These are phyloP conservation scores for Aplochiton taeniatus DNA, from an alignment of 2,797 vertebrate species.

Conservation along the genomic window DNA sequence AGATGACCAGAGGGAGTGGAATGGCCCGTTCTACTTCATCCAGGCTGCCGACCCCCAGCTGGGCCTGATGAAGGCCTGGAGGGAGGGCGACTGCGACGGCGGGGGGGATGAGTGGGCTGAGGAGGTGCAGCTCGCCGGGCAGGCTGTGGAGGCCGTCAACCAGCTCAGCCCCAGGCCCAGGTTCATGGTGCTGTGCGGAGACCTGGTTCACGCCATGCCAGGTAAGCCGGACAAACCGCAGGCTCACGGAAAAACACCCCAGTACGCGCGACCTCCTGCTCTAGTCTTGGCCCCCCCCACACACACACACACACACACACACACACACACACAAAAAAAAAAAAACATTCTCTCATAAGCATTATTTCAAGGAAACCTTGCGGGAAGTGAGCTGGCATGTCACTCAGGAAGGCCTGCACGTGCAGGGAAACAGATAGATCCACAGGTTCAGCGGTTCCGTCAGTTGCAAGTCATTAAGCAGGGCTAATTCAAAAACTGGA, in stretches of 20 bases:
- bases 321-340: no score
- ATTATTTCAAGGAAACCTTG: no score
- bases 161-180: conserved; percentile 82
- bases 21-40: conserved; percentile 90
- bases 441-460: no score
- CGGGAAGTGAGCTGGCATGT: no score
- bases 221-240: conserved; percentile 68
- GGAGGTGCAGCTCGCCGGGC: conserved; percentile 85
- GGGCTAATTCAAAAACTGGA: no score
- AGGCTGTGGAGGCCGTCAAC: conserved; percentile 86
- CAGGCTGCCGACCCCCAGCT: conserved; percentile 95
- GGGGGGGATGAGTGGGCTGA: conserved; percentile 90
- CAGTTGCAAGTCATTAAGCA: no score
- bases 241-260: background rate
- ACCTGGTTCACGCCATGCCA: conserved; percentile 94
- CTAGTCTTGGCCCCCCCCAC: no score
- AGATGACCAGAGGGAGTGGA: conserved; percentile 87
- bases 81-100: conserved; percentile 75
- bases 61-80: conserved; percentile 96
- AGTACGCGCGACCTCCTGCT: background rate
- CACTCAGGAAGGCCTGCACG: no score
- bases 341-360: no score
- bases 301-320: no score
- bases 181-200: conserved; percentile 92
- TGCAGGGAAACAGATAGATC: no score